Evolutionary conservation across 2,888 invertebrate species (phyloP), one percentile per base, ranked within the genome.

Genomic region (Nesidiocoris tenuis): DNA sequence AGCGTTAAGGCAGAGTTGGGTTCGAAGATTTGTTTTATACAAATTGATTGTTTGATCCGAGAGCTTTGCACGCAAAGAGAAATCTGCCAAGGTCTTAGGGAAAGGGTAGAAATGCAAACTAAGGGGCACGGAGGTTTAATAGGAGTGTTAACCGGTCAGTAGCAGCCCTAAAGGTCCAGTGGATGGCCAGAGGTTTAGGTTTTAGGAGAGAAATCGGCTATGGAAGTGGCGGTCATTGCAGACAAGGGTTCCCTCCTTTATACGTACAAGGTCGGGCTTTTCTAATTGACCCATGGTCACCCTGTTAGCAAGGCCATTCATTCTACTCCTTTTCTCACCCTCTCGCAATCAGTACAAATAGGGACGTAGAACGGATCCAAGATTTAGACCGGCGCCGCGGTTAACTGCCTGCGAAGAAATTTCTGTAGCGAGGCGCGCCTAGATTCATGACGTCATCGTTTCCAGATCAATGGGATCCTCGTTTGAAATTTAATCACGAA

Each of bases 271-370:
- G 57, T 74, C 19, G 74, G 74, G 74, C 39, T 74, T 64, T 64
- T 66, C 75, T 75, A 75, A 75, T 75, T 75, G 75, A 75, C 75
- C 75, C 75, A 67, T 68, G 75, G 75, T 75, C 75, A 75, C 75
- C 75, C 75, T 75, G 75, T 75, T 75, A 75, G 67, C 75, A 75
- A 21, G 67, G n/a, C 75, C 75, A 75, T 75, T 75, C 74, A 74
- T 66, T 64, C 25, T 39, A 7, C 3, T 3, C 39, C 39, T 39
- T 39, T 39, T 39, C 39, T 39, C 39, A 12, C 39, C 3, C 39
- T 3, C 12, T 39, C 39, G 12, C 3, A 39, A 3, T 3, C 39
- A 7, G 39, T 39, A 39, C 5, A 39, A 39, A 39, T 3, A 39
- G 39, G 39, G 12, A 39, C 39, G n/a, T n/a, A n/a, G n/a, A n/a